Conservation (phyloP, 2,888 invertebrate species). For the Pelosia muscerda region DNA sequence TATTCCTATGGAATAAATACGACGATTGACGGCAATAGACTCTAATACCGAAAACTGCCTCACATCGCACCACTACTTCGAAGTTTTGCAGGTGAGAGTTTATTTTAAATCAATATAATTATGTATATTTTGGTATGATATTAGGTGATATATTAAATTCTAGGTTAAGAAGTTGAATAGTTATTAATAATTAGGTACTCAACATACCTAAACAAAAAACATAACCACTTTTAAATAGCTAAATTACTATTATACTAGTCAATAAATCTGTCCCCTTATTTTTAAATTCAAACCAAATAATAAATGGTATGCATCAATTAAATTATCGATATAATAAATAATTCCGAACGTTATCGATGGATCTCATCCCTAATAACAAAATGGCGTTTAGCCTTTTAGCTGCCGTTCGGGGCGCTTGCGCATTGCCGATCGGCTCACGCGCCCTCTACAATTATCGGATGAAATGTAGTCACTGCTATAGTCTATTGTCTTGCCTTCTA, state of each 20-base stretch:
- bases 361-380: conserved; percentile 63
- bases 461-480: conserved; percentile 71
- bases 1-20: too few relatives aligned
- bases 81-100: conserved; percentile 22
- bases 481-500: conserved; percentile 68
- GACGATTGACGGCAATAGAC: too few relatives aligned
- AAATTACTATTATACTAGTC: conserved; percentile 37
- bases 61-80: too few relatives aligned
- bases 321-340: conserved; percentile 47
- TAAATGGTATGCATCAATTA: conserved; percentile 16
- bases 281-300: conserved; percentile 26
- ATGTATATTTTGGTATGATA: conserved; percentile 14
- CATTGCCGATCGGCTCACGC: conserved; percentile 62
- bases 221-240: conserved; percentile 39
- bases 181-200: conserved; percentile 32
- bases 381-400: conserved; percentile 77
- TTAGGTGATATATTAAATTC: too few relatives aligned
- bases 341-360: conserved; percentile 48
- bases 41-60: too few relatives aligned
- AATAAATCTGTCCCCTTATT: conserved; percentile 43
- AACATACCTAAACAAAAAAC: conserved; percentile 33
- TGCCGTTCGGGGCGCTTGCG: conserved; percentile 70
- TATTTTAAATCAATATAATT: conserved; percentile 2
- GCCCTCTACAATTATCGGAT: conserved; percentile 75
- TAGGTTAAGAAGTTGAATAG: too few relatives aligned